Percentiles rank a stretch among this genome's conserved stretches.
Evolutionary conservation across 2,113 vertebrate species (phyloP).

Genomic region (Diadophis punctatus): DNA sequence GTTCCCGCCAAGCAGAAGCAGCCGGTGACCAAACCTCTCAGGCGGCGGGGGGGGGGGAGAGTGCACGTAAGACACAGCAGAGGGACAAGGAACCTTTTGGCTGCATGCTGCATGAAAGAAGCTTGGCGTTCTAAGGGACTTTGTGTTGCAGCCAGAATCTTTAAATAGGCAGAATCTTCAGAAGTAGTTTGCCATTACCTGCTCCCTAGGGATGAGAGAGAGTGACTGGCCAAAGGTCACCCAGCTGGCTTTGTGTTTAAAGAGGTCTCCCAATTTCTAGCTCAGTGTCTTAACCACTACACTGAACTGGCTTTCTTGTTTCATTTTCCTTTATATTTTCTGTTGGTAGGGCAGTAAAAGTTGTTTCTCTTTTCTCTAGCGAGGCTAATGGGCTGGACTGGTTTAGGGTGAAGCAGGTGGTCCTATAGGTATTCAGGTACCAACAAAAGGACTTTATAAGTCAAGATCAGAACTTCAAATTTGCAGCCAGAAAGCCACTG

Average conservation of each 20-base stretch:
- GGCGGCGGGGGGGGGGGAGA: no score
- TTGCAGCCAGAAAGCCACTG: background rate
- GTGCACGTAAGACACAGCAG: no score
- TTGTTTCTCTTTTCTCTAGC: background rate
- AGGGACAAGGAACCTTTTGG: no score
- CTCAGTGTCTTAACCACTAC: background rate
- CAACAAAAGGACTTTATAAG: background rate
- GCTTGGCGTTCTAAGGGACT: background rate
- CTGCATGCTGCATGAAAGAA: background rate
- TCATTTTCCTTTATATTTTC: background rate
- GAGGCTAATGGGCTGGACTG: background rate
- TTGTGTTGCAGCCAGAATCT: accelerated
- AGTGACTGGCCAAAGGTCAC: background rate
- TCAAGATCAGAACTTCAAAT: background rate
- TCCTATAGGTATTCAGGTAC: background rate
- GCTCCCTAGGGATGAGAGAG: background rate
- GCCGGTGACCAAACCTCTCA: no score
- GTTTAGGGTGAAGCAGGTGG: background rate
- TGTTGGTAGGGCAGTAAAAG: background rate
- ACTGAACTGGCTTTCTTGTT: background rate
- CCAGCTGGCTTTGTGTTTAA: background rate
- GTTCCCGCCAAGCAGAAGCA: no score
- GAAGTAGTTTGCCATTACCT: background rate
- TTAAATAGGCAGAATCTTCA: background rate
- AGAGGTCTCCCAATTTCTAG: background rate